phyloP scores from a whole-genome alignment of 1,140 invertebrate genomes.

The Hylaeus volcanicus region DNA sequence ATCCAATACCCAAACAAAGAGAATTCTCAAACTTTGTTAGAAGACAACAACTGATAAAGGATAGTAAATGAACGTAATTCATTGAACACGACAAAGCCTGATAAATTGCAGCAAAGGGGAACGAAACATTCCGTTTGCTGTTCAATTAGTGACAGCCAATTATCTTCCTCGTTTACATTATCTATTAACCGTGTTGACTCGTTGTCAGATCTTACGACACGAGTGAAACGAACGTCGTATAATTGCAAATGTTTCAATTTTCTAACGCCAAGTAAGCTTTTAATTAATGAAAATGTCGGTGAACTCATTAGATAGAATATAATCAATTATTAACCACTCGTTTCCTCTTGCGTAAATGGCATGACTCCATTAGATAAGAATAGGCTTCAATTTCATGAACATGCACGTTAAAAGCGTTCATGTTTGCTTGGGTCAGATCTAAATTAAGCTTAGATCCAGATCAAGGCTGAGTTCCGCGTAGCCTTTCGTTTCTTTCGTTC shows the following conservation, averaged over 20 bases:
- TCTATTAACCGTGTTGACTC: neutral
- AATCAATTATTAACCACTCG: slow-evolving; percentile 10
- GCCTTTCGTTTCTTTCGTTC: neutral
- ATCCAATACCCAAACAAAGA: neutral
- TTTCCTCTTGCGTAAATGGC: neutral
- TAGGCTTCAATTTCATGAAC: neutral
- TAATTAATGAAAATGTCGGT: slow-evolving; percentile 26
- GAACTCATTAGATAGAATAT: neutral
- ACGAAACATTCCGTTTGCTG: neutral
- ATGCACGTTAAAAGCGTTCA: neutral
- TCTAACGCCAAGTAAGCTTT: slow-evolving; percentile 17
- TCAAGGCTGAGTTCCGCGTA: slow-evolving; percentile 9
- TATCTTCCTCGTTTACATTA: neutral
- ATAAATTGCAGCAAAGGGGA: neutral
- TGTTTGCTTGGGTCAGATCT: slow-evolving; percentile 8
- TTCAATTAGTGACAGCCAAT: neutral
- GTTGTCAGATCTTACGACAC: neutral
- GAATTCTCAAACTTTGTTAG: too few relatives aligned
- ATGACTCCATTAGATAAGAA: neutral
- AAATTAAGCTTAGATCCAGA: slow-evolving; percentile 7
- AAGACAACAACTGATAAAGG: too few relatives aligned
- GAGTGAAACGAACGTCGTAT: neutral
- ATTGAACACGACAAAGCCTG: too few relatives aligned
- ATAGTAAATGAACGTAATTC: too few relatives aligned
- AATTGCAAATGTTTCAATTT: neutral